A percentile compares a stretch with the other conserved stretches of the same genome.
These are phyloP conservation scores for Lepidonotus clava DNA, from an alignment of 2,888 invertebrate species.

Conservation along the genomic window DNA sequence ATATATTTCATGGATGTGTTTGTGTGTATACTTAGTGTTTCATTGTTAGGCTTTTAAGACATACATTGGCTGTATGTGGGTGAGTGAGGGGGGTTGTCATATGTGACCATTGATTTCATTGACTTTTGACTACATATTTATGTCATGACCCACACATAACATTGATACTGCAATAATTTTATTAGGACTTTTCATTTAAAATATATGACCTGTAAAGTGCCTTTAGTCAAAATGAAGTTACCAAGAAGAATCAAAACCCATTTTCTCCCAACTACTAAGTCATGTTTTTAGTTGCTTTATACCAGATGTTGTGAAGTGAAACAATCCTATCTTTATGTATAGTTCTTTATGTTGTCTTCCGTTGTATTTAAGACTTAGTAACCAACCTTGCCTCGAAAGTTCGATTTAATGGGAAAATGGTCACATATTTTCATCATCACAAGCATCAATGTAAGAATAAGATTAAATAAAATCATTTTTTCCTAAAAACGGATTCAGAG, in stretches of 20 bases:
- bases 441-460: neutral
- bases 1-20: constrained; percentile 14
- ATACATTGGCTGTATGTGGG: neutral
- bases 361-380: no score
- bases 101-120: constrained; percentile 5
- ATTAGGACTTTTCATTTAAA: neutral
- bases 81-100: neutral
- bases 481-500: no score
- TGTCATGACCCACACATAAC: no score
- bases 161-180: no score
- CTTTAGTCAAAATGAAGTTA: neutral
- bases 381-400: no score
- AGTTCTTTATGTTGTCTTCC: no score
- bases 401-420: neutral
- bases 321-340: no score
- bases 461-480: neutral
- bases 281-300: neutral
- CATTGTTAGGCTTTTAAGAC: neutral
- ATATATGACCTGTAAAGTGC: neutral
- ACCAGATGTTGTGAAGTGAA: neutral
- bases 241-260: no score
- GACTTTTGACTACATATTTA: no score
- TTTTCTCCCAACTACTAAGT: no score
- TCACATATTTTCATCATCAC: neutral
- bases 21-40: neutral